These are phyloP conservation scores for Aphaenogaster floridana DNA, from an alignment of 1,140 invertebrate genomes.

Conservation along the genomic window DNA sequence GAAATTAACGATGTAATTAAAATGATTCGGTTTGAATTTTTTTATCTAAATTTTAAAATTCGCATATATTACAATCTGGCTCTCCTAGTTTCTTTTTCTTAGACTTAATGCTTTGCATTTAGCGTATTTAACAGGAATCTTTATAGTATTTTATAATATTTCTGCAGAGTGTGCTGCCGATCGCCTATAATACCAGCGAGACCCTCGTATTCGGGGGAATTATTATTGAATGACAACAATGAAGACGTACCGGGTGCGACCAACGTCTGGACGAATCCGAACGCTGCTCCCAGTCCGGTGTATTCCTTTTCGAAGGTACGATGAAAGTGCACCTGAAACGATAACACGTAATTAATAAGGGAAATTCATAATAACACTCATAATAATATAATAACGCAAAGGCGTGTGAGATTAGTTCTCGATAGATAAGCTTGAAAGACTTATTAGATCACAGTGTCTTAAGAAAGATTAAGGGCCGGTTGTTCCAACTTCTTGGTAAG, in stretches of 20 bases:
- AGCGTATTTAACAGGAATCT: background rate
- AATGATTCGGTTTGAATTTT: constrained; percentile 29
- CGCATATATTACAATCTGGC: background rate
- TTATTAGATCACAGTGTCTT: background rate
- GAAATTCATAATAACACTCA: background rate
- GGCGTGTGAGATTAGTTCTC: constrained; percentile 40
- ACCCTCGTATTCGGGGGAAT: constrained; percentile 90
- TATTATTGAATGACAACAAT: constrained; percentile 85
- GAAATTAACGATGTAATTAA: background rate
- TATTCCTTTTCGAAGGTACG: constrained; percentile 71
- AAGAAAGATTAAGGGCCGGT: background rate
- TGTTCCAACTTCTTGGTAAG: too few relatives aligned
- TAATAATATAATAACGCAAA: background rate
- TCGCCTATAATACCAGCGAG: constrained; percentile 92
- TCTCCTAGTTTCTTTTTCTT: background rate
- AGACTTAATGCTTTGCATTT: background rate
- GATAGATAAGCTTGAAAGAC: background rate
- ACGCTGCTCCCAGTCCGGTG: constrained; percentile 83
- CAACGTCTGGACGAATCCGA: constrained; percentile 92
- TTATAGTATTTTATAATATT: constrained; percentile 57
- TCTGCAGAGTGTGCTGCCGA: constrained; percentile 91
- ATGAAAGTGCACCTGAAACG: background rate
- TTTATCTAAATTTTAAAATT: background rate
- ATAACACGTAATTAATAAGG: background rate
- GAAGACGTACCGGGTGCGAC: constrained; percentile 84